phyloP scores from a whole-genome alignment of 1,140 invertebrate genomes.

The Paraescarpia echinospica region DNA sequence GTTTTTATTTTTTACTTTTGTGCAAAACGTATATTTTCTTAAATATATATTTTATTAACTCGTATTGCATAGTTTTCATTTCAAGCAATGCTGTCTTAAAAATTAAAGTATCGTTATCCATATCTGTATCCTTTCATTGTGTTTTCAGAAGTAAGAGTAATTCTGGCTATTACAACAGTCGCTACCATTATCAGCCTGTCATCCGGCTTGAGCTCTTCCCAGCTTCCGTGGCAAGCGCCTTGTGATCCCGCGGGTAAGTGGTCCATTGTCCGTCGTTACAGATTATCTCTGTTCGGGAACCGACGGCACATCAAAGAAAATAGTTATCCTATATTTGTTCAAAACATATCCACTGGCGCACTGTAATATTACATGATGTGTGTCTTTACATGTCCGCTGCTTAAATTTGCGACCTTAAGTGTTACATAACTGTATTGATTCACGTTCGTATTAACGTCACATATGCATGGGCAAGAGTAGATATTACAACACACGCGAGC shows the following conservation, averaged over 20 bases:
- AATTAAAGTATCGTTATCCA: too few species aligned
- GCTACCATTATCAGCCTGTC: not conserved
- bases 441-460: not conserved
- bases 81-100: too few species aligned
- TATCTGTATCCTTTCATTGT: not conserved
- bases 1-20: too few species aligned
- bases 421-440: not conserved
- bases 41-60: too few species aligned
- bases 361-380: not conserved
- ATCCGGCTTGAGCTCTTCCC: not conserved
- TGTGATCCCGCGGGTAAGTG: not conserved
- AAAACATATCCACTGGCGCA: not conserved
- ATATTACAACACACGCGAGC: too few species aligned
- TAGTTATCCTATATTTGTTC: not conserved
- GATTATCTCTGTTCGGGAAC: not conserved
- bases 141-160: not conserved
- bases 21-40: too few species aligned
- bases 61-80: too few species aligned
- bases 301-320: not conserved
- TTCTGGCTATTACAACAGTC: not conserved
- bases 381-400: too few species aligned
- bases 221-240: not conserved
- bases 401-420: not conserved
- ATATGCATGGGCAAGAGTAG: too few species aligned
- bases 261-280: not conserved